Evolutionary conservation across 2,888 invertebrate genomes (phyloP).

Genomic region (Pandemis heparana): DNA sequence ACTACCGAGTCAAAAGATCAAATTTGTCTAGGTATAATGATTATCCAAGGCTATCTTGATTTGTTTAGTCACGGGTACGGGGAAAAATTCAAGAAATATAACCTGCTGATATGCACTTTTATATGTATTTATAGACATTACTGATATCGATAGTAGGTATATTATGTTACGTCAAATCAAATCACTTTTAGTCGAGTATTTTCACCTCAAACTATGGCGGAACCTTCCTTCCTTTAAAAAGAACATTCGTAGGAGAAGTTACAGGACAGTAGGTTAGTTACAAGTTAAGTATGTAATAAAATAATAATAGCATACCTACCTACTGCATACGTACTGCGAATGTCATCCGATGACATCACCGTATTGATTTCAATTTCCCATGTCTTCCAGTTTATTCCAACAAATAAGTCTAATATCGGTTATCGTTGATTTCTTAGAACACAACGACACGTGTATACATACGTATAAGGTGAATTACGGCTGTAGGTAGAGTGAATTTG

Average conservation of each 20-base stretch:
- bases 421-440: conserved; percentile 26
- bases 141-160: background rate
- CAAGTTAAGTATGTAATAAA: background rate
- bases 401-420: conserved; percentile 3
- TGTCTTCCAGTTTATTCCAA: background rate
- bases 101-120: conserved; percentile 11
- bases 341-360: conserved; percentile 15
- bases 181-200: background rate
- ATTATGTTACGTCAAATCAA: background rate
- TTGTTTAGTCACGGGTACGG: background rate
- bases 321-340: background rate
- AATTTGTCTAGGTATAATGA: too few relatives aligned
- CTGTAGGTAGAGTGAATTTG: conserved; percentile 1
- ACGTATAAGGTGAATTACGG: conserved; percentile 7
- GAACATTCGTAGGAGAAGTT: too few relatives aligned
- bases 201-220: background rate
- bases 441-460: background rate
- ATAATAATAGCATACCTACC: background rate
- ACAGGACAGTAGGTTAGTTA: background rate
- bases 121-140: background rate
- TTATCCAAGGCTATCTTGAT: too few relatives aligned
- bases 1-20: too few relatives aligned
- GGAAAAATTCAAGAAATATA: background rate
- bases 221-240: too few relatives aligned
- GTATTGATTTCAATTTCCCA: conserved; percentile 2